These are phyloP conservation scores for Criorhina ranunculi DNA, from an alignment of 2,888 invertebrate genomes.

Conservation along the genomic window DNA sequence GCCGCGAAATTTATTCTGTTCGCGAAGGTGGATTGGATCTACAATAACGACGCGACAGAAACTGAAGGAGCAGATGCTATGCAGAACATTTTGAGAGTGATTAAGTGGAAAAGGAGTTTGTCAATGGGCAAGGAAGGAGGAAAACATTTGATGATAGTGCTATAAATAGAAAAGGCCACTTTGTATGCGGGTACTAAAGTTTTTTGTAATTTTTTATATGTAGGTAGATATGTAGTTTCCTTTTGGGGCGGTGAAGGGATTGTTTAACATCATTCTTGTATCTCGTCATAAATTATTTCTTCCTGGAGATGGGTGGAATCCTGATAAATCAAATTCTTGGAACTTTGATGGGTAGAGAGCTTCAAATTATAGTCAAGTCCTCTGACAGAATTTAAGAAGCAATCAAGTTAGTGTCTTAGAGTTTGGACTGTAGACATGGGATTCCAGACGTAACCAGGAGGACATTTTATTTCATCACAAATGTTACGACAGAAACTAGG, in stretches of 20 bases:
- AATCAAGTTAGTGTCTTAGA: too few relatives aligned
- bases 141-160: slow-evolving; percentile 19
- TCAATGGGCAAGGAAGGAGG: not conserved
- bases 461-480: too few relatives aligned
- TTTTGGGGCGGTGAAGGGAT: not conserved
- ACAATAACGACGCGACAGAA: slow-evolving; percentile 3
- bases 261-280: not conserved
- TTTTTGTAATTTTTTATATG: not conserved
- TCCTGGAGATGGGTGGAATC: not conserved
- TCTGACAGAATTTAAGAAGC: too few relatives aligned
- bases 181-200: slow-evolving; percentile 11
- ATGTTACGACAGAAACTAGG: too few relatives aligned
- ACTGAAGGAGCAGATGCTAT: slow-evolving; percentile 27
- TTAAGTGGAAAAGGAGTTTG: slow-evolving; percentile 26
- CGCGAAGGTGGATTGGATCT: slow-evolving; percentile 41
- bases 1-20: slow-evolving; percentile 61
- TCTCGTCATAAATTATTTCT: not conserved
- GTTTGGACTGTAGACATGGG: too few relatives aligned
- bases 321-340: slow-evolving; percentile 3
- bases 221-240: not conserved
- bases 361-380: not conserved
- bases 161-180: slow-evolving; percentile 9
- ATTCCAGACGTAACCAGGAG: too few relatives aligned
- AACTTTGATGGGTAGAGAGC: not conserved
- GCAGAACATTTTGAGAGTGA: slow-evolving; percentile 30